Evolutionary conservation across 2,797 vertebrate genomes (phyloP), one percentile per base, ranked within the genome.

Genomic region (Helicolenus hilgendorfi): DNA sequence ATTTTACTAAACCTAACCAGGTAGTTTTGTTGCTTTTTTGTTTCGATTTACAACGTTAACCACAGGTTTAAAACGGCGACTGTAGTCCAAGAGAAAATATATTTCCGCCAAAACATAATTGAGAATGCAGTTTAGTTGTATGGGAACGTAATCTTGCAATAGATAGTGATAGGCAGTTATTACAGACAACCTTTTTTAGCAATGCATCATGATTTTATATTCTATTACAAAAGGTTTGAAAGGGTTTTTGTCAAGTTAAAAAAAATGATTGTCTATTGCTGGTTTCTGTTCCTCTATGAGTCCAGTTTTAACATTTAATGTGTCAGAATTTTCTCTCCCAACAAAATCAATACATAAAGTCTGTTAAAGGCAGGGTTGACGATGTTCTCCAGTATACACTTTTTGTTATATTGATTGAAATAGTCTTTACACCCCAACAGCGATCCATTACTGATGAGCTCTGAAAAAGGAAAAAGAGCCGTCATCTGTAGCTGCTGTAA

Each of bases 301-400:
- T 18, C n/a, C 22, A 31, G 56, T 29, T 75, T 62, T 53, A 60
- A 68, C 11, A 62, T 24, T 74, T 31, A 31, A 72, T 56, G 26
- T 20, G 4, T 76, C 26, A 62, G 18, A 69, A 11, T 56, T 76
- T 82, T 14, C 13, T 26, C 9, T 11, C 2, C 4, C 2, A 53
- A 60, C 29, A 49, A 69, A 53, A 55, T 58, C 41, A 45, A 45
- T 45, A 45, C 38, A 45, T 45, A 18, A 3, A 45, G 38, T 45
- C 38, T 15, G 38, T 45, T 45, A 45, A 45, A 45, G 38, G 14
- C 38, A 18, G 38, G 14, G 38, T 45, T 45, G 38, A 45, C 2
- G 14, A 45, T 45, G 38, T 45, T 45, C 1, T 45, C 38, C 38
- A 3, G 38, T 45, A 0, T 41, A 41, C 38, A 3, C 38, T 41